Conservation (phyloP, 1,140 invertebrate species). For the Solenopsis fugax region DNA sequence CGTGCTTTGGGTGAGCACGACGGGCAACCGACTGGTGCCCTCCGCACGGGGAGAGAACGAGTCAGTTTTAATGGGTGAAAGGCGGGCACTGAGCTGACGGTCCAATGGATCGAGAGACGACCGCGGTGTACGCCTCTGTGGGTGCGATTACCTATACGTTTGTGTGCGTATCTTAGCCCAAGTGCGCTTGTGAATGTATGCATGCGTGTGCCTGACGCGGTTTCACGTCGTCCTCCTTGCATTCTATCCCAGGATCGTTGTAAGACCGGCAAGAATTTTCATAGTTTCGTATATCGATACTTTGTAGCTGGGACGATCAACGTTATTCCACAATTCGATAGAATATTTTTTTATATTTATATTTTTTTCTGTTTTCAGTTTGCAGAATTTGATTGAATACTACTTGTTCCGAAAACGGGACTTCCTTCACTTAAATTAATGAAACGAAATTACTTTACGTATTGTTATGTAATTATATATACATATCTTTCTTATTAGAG, state of each 20-base stretch:
- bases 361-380: not conserved
- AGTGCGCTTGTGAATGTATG: not conserved
- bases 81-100: slow-evolving; percentile 83
- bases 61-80: slow-evolving; percentile 84
- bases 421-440: not conserved
- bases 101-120: slow-evolving; percentile 84
- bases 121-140: slow-evolving; percentile 75
- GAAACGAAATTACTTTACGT: not conserved
- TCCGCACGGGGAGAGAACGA: slow-evolving; percentile 73
- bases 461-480: not conserved
- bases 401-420: not conserved
- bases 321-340: not conserved
- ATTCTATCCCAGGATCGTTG: not conserved
- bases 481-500: not conserved
- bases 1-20: slow-evolving; percentile 72
- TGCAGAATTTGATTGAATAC: not conserved
- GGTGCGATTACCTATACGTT: slow-evolving; percentile 66
- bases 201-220: not conserved
- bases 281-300: not conserved
- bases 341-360: not conserved
- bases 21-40: slow-evolving; percentile 70
- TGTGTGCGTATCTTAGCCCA: slow-evolving; percentile 47
- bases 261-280: not conserved
- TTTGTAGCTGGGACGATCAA: not conserved
- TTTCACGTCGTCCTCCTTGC: slow-evolving; percentile 18